Conservation (phyloP, 2,797 vertebrate species). For the Myiotriccus ornatus region DNA sequence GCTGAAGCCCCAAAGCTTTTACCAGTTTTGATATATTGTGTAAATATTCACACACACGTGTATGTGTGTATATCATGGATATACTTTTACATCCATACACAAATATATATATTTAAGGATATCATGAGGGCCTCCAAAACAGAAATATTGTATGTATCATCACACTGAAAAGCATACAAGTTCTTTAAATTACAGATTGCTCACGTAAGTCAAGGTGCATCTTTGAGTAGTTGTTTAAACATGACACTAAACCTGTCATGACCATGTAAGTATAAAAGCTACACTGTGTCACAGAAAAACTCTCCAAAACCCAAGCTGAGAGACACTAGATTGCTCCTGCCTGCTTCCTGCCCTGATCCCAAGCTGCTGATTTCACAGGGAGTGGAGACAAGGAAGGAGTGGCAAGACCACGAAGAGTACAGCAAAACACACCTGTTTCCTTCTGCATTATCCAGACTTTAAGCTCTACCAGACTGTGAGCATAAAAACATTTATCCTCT, state of each 20-base stretch:
- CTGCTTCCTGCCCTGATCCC: background rate
- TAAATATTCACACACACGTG: background rate
- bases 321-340: background rate
- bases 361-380: background rate
- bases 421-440: constrained; percentile 78
- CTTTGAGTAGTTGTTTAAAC: background rate
- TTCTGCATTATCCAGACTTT: constrained; percentile 97
- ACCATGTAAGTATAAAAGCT: background rate
- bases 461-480: constrained; percentile 94
- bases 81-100: background rate
- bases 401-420: background rate
- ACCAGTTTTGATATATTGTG: background rate
- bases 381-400: background rate
- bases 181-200: background rate
- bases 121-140: background rate
- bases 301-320: background rate
- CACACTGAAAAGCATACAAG: background rate
- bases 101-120: background rate
- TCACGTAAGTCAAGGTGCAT: background rate
- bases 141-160: background rate
- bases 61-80: background rate
- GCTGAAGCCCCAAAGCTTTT: background rate
- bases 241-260: background rate
- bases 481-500: constrained; percentile 94
- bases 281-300: background rate